Evolutionary conservation across 1,140 invertebrate genomes (phyloP).

Genomic region (Campodea augens): DNA sequence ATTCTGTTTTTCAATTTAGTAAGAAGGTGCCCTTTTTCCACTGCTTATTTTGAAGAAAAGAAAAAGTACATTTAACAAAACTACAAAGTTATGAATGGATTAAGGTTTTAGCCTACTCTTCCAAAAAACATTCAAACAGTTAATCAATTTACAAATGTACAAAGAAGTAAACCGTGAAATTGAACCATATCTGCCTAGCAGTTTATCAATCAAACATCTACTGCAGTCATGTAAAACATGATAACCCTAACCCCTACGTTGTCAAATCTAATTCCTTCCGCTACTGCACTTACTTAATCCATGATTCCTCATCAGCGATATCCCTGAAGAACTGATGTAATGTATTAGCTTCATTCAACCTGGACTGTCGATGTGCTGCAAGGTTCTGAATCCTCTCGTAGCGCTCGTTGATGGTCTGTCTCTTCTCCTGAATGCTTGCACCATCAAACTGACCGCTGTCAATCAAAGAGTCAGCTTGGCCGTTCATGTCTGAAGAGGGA

Average conservation of each 20-base stretch:
- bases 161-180: too few relatives aligned
- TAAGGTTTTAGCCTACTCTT: too few relatives aligned
- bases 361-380: conserved; percentile 46
- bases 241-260: neutral
- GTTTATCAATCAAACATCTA: too few relatives aligned
- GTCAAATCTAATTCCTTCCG: neutral
- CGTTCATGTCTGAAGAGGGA: conserved; percentile 56
- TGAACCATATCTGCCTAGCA: too few relatives aligned
- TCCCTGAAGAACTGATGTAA: conserved; percentile 98
- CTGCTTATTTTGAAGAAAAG: too few relatives aligned
- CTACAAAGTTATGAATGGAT: too few relatives aligned
- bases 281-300: conserved; percentile 61
- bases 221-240: neutral
- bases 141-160: too few relatives aligned
- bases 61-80: too few relatives aligned
- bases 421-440: conserved; percentile 78
- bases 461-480: conserved; percentile 80
- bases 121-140: too few relatives aligned
- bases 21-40: too few relatives aligned
- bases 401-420: conserved; percentile 80
- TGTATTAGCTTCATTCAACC: conserved; percentile 80
- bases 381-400: conserved; percentile 79
- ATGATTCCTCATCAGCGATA: conserved; percentile 99
- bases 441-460: conserved; percentile 89
- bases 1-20: too few relatives aligned